A percentile compares a stretch with the other conserved stretches of the same genome.
These are phyloP conservation scores for Rhinichthys klamathensis DNA, from an alignment of 2,113 vertebrate genomes.

Conservation along the genomic window DNA sequence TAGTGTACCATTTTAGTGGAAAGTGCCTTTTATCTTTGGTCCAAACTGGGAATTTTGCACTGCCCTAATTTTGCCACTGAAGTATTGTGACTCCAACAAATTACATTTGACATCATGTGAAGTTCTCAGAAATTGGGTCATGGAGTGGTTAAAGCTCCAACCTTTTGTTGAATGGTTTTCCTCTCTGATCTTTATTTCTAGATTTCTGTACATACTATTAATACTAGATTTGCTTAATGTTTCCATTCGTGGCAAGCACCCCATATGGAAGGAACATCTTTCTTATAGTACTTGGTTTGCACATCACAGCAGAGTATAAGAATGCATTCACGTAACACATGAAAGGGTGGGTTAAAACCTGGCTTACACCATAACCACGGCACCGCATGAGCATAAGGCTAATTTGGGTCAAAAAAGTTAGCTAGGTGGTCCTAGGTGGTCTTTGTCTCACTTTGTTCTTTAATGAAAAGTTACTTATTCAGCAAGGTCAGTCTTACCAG, in stretches of 20 bases:
- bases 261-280: background rate
- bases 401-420: conserved; percentile 55
- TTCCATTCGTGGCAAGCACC: background rate
- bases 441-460: conserved; percentile 45
- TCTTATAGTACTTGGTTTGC: conserved; percentile 3
- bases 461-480: conserved; percentile 66
- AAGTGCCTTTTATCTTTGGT: background rate
- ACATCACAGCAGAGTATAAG: background rate
- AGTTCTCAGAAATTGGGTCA: conserved; percentile 11
- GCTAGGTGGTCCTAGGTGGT: conserved; percentile 72
- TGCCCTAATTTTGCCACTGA: background rate
- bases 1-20: background rate
- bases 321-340: background rate
- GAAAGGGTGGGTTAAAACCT: conserved; percentile 11
- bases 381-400: conserved; percentile 31
- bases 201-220: background rate
- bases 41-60: background rate
- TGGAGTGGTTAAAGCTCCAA: background rate
- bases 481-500: conserved; percentile 52
- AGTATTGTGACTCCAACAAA: background rate
- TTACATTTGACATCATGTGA: conserved; percentile 1
- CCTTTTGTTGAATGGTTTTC: background rate
- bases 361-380: conserved; percentile 33
- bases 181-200: background rate
- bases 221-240: conserved; percentile 31